phyloP scores from a whole-genome alignment of 2,888 invertebrate species.

The Melanostoma scalare region DNA sequence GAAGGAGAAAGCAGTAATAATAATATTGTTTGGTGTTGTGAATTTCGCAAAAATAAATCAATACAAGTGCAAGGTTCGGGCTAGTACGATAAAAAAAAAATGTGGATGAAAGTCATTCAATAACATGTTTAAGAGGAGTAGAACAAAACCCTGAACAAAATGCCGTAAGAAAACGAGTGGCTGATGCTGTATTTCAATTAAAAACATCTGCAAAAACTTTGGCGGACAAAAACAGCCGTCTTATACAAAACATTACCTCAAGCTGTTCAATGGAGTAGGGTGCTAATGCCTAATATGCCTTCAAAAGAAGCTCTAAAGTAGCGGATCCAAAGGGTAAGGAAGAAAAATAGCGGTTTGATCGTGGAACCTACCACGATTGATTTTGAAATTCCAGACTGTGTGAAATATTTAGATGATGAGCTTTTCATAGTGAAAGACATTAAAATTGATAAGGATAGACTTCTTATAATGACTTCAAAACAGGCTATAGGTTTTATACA shows the following conservation, averaged over 20 bases:
- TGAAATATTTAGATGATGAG: constrained; percentile 18
- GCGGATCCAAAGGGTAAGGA: not conserved
- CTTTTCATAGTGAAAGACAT: constrained; percentile 1
- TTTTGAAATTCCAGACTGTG: constrained; percentile 9
- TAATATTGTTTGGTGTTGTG: not conserved
- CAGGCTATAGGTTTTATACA: too few species aligned
- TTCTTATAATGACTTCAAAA: constrained; percentile 4
- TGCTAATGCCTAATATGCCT: constrained; percentile 1
- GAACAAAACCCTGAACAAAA: not conserved
- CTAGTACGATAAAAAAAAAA: not conserved
- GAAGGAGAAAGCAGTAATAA: too few species aligned
- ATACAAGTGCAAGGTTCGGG: constrained; percentile 7
- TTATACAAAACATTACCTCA: constrained; percentile 5
- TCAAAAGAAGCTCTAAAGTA: not conserved
- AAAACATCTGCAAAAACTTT: not conserved
- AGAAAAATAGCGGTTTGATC: not conserved
- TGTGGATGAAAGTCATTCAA: not conserved
- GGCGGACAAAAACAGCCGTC: constrained; percentile 1
- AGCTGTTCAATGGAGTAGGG: constrained; percentile 3
- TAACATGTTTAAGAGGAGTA: not conserved
- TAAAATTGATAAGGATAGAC: not conserved
- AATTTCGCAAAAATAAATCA: constrained; percentile 15
- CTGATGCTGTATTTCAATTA: constrained; percentile 1
- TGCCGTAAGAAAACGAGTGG: constrained; percentile 5
- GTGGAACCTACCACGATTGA: constrained; percentile 12